Conservation (phyloP, 2,797 vertebrate genomes). For the Leontopithecus rosalia region DNA sequence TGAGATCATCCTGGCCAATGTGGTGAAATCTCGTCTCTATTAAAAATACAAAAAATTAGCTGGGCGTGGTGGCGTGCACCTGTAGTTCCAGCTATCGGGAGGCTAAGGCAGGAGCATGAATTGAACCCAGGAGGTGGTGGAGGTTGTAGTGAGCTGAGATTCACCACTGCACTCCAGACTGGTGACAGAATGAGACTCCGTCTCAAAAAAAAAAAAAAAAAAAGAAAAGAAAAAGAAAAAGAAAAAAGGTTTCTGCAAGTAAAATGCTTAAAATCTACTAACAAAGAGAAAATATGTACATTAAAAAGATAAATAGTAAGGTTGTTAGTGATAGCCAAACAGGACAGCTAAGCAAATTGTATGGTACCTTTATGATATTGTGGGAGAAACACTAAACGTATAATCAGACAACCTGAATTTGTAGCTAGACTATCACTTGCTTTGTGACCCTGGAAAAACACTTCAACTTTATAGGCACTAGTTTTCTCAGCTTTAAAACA, state of each 20-base stretch:
- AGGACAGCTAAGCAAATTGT: not conserved
- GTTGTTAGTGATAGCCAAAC: not conserved
- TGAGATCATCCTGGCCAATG: no score
- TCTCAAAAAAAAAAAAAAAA: no score
- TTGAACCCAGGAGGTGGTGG: no score
- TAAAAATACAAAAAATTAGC: no score
- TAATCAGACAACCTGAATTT: not conserved
- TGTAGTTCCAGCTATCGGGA: no score
- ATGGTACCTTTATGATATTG: not conserved
- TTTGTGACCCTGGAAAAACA: not conserved
- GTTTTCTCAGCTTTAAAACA: not conserved
- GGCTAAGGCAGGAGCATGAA: no score
- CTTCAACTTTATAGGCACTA: not conserved
- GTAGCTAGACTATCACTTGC: not conserved
- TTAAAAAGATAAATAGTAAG: not conserved
- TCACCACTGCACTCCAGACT: no score
- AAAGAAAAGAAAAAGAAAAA: no score
- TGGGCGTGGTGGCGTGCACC: no score
- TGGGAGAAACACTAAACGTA: not conserved
- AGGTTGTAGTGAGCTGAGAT: no score
- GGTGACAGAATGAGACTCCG: no score
- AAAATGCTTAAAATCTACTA: not conserved
- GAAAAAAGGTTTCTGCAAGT: not conserved
- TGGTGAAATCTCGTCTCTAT: no score
- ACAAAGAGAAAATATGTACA: not conserved